Conservation (phyloP, 2,113 vertebrate species). For the Perca fluviatilis region DNA sequence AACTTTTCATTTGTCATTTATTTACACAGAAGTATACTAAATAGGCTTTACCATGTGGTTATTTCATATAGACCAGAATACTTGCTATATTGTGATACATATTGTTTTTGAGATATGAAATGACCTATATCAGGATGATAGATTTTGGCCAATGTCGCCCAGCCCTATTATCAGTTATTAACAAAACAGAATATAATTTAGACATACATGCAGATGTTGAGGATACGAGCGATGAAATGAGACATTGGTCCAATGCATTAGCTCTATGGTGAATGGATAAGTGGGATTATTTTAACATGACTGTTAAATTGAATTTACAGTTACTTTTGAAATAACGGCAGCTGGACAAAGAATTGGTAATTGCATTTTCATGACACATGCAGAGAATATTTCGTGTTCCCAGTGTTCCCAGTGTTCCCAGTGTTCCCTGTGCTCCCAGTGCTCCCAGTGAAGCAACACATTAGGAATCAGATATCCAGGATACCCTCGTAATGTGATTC, state of each 20-base stretch:
- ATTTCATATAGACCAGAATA: too few relatives aligned
- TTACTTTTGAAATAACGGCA: neutral
- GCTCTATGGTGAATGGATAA: conserved; percentile 22
- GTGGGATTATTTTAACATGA: conserved; percentile 21
- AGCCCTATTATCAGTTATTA: neutral
- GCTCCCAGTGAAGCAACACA: neutral
- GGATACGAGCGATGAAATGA: conserved; percentile 8
- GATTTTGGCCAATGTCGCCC: too few relatives aligned
- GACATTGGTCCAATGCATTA: neutral
- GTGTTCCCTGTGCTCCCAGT: neutral
- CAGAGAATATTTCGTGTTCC: neutral
- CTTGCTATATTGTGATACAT: too few relatives aligned
- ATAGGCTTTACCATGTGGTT: too few relatives aligned
- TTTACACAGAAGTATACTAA: too few relatives aligned
- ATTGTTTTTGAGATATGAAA: too few relatives aligned
- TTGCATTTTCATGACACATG: conserved; percentile 5
- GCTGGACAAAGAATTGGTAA: conserved; percentile 10
- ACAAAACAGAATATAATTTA: neutral
- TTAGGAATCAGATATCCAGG: conserved; percentile 1
- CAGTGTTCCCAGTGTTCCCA: neutral
- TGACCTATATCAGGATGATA: too few relatives aligned
- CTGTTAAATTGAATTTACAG: neutral
- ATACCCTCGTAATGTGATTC: neutral
- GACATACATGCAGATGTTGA: conserved; percentile 31
- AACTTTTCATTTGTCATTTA: too few relatives aligned